These are phyloP conservation scores for Cylas formicarius DNA, from an alignment of 1,140 invertebrate genomes.

Conservation along the genomic window DNA sequence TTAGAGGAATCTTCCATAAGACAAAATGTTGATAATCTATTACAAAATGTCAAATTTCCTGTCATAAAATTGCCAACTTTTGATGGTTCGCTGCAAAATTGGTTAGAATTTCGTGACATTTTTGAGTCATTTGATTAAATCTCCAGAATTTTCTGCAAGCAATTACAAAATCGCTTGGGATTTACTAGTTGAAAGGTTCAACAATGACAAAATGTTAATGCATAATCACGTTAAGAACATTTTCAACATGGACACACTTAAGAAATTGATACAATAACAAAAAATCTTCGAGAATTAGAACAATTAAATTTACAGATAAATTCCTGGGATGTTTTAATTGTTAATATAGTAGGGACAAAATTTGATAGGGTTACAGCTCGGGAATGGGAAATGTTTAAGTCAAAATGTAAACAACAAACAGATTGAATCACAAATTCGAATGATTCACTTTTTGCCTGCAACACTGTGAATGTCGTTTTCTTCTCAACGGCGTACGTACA, in stretches of 20 bases:
- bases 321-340: slow-evolving; percentile 8
- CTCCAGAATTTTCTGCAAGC: neutral
- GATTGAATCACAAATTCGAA: no score
- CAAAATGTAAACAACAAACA: no score
- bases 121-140: slow-evolving; percentile 6
- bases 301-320: slow-evolving; percentile 2
- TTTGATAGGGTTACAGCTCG: slow-evolving; percentile 3
- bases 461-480: no score
- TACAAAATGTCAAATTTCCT: no score
- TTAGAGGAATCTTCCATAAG: no score
- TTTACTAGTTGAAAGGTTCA: no score
- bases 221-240: slow-evolving; percentile 27
- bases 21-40: no score
- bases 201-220: slow-evolving; percentile 18
- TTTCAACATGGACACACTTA: slow-evolving; percentile 36
- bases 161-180: no score
- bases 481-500: no score
- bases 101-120: slow-evolving; percentile 6
- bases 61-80: no score
- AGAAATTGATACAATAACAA: slow-evolving; percentile 3
- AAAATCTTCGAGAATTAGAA: slow-evolving; percentile 4
- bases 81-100: no score
- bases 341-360: neutral
- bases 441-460: no score
- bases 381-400: slow-evolving; percentile 5